A percentile compares a stretch with the other conserved stretches of the same genome.
phyloP scores from a whole-genome alignment of 2,113 vertebrate genomes.

The Platanista minor region DNA sequence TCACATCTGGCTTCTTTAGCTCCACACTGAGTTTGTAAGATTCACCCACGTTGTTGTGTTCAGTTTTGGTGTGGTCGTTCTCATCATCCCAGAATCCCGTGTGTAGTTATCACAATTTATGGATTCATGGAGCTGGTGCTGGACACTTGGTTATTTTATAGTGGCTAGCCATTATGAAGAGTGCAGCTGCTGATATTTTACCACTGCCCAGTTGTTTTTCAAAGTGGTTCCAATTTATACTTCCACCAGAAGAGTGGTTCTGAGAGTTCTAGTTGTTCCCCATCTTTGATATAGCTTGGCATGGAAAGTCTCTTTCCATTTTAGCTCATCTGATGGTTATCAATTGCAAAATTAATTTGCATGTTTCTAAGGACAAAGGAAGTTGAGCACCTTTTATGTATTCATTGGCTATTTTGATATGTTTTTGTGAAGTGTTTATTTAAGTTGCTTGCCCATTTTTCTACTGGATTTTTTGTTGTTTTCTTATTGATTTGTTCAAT shows the following conservation, averaged over 20 bases:
- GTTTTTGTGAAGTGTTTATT: neutral
- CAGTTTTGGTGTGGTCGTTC: rapidly evolving
- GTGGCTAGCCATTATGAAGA: rapidly evolving
- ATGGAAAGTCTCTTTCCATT: neutral
- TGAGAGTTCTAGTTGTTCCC: rapidly evolving
- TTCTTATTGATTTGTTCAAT: neutral
- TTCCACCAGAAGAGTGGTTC: too few species aligned
- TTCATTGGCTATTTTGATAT: neutral
- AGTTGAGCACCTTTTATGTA: neutral
- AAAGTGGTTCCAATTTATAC: rapidly evolving
- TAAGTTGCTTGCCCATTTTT: neutral
- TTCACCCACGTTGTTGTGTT: rapidly evolving
- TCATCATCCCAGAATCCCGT: rapidly evolving
- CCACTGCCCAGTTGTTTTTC: neutral
- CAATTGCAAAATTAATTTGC: neutral
- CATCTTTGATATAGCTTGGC: rapidly evolving
- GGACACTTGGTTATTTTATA: neutral
- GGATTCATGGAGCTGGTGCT: rapidly evolving
- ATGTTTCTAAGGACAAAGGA: neutral
- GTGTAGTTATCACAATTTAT: rapidly evolving
- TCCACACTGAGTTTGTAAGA: rapidly evolving
- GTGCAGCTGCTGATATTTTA: rapidly evolving
- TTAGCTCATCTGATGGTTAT: neutral
- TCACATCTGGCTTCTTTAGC: rapidly evolving
- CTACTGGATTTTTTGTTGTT: neutral